Base-by-base conservation (phyloP, 2,797 vertebrate species). In the Molossus alvarezi region DNA sequence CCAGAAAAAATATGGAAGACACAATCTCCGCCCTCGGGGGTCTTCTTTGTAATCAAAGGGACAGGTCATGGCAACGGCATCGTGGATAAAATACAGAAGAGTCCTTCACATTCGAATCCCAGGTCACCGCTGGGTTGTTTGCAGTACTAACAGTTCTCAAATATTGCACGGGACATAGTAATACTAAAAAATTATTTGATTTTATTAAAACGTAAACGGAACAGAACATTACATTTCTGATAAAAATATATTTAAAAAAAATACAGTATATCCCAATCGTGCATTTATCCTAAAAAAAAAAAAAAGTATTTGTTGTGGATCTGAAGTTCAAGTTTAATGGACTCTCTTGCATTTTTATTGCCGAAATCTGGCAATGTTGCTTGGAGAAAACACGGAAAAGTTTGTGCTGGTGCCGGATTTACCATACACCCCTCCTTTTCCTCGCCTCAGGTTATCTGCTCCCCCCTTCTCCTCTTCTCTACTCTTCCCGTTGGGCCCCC, bases 371-470 rank as follows among this genome's bases (percentile, higher is more conserved):
- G 37, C 60, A 41, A 33, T 23, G 57, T 9, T 55, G 0, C 9
- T 0, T 0, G 5, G 33, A 37, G 89, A 60, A 69, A 37, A n/a
- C 12, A 13, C 1, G 20, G 27, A 13, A 60, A 77, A 77, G 8
- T 58, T 3, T 10, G 27, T 0, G 11, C 18, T 6, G 21, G 5
- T 0, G 51, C 3, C 21, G 41, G 4, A 0, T 9, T 0, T 1
- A 1, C 6, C 1, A 0, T 3, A 5, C 2, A 0, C 1, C 13
- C 53, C 64, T 41, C 53, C 71, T 41, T 53, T 14, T 17, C 33
- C 41, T 94, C 14, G 6, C 7, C 6, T 4, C 13, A 0, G 9
- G 1, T 11, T 20, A 14, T 9, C 18, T 23, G 18, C 71, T 23
- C 48, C 20, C 60, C 25, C 10, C 13, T 14, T 82, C 84, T 67